These are phyloP conservation scores for Drosophila anomalata DNA, from an alignment of 2,888 invertebrate species.

Conservation along the genomic window DNA sequence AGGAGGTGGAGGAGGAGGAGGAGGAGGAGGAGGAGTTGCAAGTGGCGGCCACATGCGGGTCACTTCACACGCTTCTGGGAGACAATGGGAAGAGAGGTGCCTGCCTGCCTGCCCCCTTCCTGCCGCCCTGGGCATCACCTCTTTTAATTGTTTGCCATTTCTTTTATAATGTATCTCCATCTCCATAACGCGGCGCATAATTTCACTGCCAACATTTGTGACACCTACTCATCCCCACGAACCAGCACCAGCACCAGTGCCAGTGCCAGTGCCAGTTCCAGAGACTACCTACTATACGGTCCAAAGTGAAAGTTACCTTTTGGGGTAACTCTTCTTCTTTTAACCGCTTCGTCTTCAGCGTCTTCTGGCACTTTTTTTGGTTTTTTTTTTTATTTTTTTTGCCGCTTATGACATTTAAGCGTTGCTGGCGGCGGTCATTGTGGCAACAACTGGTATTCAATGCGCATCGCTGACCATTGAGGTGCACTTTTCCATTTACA, in stretches of 20 bases:
- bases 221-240: constrained; percentile 62
- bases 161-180: constrained; percentile 60
- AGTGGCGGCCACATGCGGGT: constrained; percentile 56
- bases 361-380: neutral
- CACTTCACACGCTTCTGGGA: constrained; percentile 60
- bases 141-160: constrained; percentile 62
- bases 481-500: constrained; percentile 30
- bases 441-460: constrained; percentile 42
- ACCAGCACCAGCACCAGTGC: neutral
- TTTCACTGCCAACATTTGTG: constrained; percentile 61
- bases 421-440: constrained; percentile 36
- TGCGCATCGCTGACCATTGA: constrained; percentile 46
- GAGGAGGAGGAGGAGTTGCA: neutral
- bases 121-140: constrained; percentile 8
- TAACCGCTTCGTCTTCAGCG: constrained; percentile 1
- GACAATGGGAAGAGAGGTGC: constrained; percentile 38
- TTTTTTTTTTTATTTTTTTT: neutral
- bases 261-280: constrained; percentile 1
- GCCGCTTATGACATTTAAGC: constrained; percentile 51
- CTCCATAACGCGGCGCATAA: constrained; percentile 57
- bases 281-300: constrained; percentile 19
- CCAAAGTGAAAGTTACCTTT: constrained; percentile 62
- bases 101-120: neutral
- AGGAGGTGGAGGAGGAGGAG: neutral
- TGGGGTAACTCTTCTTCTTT: constrained; percentile 23